Base-by-base conservation (phyloP, 2,797 vertebrate genomes). In the Cynodonichthys magdalenae region DNA sequence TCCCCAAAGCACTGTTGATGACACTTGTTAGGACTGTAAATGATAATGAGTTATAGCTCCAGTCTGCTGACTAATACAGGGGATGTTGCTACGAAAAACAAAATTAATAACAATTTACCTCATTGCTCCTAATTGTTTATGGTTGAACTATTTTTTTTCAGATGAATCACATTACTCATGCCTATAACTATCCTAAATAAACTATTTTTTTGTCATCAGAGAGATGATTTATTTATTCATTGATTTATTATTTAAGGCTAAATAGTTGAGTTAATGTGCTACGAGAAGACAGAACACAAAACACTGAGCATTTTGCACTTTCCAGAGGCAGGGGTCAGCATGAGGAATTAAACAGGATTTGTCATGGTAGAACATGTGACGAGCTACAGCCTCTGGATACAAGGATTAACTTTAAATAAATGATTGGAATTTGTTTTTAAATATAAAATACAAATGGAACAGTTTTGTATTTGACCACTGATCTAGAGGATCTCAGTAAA, bases 141-240 rank as follows among this genome's bases (percentile, higher is more conserved):
- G 63, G 73, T 62, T 73, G 55, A 51, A 66, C 67, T 58, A 65
- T 56, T 83, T 68, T 70, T 67, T 74, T 57, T 67, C 57, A 80
- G 73, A 83, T 84, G 71, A 82, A 81, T 81, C 72, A 68, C 78
- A 87, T 88, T 81, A 87, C 74, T 85, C 78, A 82, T 65, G 67
- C 69, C 74, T 84, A 74, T 77, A 80, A 85, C 87, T 87, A 82
- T 73, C 60, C 53, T 56, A 53, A 71, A 56, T 18, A 52, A 48
- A 71, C 68, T 56, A 27, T 55, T 68, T 78, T 39, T 6, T 73
- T 76, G 75, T 80, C 76, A 87, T 84, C 59, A 76, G 56, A 51
- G 8, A 6, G 8, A 62, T 73, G 62, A 75, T 79, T 61, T 78
- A 83, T 79, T 77, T 39, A 12, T 12, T 34, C 2, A 34, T 34